A percentile compares a stretch with the other conserved stretches of the same genome.
These are phyloP conservation scores for Amiota communis DNA, from an alignment of 2,888 invertebrate genomes.

Conservation along the genomic window DNA sequence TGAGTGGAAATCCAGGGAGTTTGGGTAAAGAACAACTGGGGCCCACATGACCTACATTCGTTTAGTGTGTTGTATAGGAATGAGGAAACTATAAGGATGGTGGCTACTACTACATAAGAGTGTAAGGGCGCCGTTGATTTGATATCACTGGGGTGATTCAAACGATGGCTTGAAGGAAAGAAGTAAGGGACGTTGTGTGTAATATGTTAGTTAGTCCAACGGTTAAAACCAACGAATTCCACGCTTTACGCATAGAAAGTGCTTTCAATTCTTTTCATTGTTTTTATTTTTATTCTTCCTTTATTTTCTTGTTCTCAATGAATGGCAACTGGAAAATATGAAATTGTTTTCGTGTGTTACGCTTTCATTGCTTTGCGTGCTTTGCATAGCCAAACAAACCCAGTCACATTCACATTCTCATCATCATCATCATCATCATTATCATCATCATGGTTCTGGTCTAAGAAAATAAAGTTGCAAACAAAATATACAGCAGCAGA, in stretches of 20 bases:
- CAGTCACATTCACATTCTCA: no score
- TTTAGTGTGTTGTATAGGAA: neutral
- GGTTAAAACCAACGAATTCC: constrained; percentile 3
- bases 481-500: neutral
- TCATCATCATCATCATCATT: no score
- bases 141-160: neutral
- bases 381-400: neutral
- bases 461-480: no score
- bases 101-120: neutral
- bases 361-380: constrained; percentile 21
- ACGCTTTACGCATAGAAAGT: constrained; percentile 24
- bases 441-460: no score
- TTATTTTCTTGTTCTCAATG: neutral
- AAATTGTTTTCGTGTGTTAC: constrained; percentile 21
- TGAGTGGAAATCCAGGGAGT: neutral
- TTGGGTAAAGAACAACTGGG: neutral
- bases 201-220: no score
- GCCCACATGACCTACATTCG: constrained; percentile 19
- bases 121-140: neutral
- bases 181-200: no score
- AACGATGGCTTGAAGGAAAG: no score
- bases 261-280: neutral
- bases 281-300: constrained; percentile 6
- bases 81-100: neutral
- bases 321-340: constrained; percentile 5